Evolutionary conservation across 2,888 invertebrate genomes (phyloP).

Genomic region (Sturmia bella): DNA sequence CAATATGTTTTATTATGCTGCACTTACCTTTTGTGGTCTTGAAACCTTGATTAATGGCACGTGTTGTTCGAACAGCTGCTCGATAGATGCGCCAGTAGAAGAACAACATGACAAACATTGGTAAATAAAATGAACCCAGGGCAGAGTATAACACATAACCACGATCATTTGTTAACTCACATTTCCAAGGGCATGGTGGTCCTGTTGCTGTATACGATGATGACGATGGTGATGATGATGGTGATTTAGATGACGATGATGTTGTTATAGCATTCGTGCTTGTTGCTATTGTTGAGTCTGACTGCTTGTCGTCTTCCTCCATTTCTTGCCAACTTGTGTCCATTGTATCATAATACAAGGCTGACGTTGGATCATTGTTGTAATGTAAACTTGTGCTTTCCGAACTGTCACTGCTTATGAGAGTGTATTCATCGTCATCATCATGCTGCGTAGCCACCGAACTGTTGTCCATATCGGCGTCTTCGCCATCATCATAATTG

Average conservation of each 20-base stretch:
- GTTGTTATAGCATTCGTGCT: not conserved
- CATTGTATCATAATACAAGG: conserved; percentile 52
- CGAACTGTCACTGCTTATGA: conserved; percentile 35
- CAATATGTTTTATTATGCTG: conserved; percentile 8
- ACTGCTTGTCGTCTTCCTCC: too few species aligned
- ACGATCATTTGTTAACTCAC: conserved; percentile 95
- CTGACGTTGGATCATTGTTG: conserved; percentile 46
- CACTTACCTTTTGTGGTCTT: conserved; percentile 90
- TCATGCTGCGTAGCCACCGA: conserved; percentile 30
- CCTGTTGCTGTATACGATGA: conserved; percentile 75
- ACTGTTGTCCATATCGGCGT: conserved; percentile 56
- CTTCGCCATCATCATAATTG: not conserved
- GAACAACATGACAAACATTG: conserved; percentile 98
- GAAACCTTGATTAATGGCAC: conserved; percentile 95
- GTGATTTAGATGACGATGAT: not conserved
- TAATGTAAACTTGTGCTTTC: conserved; percentile 49
- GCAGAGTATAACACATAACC: conserved; percentile 99
- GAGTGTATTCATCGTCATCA: conserved; percentile 29
- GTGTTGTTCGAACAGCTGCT: conserved; percentile 95
- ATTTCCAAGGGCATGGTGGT: conserved; percentile 91
- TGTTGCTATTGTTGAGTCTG: conserved; percentile 23
- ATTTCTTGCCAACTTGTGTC: not conserved
- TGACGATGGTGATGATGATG: not conserved
- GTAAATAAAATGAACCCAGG: conserved; percentile 98
- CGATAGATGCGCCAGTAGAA: conserved; percentile 98